Base-by-base conservation (phyloP, 35 echinoderm and acorn worm species). In the Holothuria glaberrima region DNA sequence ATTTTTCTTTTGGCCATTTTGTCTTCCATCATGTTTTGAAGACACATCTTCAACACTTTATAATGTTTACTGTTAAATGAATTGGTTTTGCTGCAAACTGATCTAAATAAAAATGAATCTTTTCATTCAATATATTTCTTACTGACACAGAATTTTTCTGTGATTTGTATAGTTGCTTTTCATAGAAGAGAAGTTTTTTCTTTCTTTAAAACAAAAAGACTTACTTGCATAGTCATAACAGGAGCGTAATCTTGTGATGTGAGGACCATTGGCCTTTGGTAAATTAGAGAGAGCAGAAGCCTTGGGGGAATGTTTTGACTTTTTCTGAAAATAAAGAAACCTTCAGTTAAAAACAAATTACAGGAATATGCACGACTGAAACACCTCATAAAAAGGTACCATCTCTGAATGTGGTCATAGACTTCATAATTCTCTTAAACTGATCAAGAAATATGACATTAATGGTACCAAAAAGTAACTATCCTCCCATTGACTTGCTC, bases 211-310 rank as follows among this genome's bases (percentile, higher is more conserved):
- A 46, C 10, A 46, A 46, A 46, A 4, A 67, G 27, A 3, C 26
- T 86, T 31, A 86, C 83, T 22, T 36, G 83, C 61, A 68, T 86
- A 86, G 64, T 86, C 83, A 35, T 86, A 86, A 26, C 83, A 86
- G 12, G 59, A 86, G 31, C 59, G 28, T 68, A 86, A 48, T 59
- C 83, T 86, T 27, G 83, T 86, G 33, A 86, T 68, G 48, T 86
- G 83, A 22, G 59, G 83, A 86, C 83, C 83, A 21, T 64, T 67
- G 30, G 83, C 83, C 59, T 67, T 67, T 0, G 83, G 83, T 22
- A 86, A 34, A 34, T 86, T 86, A 24, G 63, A 41, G 59, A 86
- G 61, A 27, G 59, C 36, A 26, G 83, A 86, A 0, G 79, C 17
- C 50, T 83, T 83, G 34, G 30, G 48, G 25, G 79, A 83, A 28